phyloP scores from a whole-genome alignment of 2,113 vertebrate species.

The Galeopterus variegatus region DNA sequence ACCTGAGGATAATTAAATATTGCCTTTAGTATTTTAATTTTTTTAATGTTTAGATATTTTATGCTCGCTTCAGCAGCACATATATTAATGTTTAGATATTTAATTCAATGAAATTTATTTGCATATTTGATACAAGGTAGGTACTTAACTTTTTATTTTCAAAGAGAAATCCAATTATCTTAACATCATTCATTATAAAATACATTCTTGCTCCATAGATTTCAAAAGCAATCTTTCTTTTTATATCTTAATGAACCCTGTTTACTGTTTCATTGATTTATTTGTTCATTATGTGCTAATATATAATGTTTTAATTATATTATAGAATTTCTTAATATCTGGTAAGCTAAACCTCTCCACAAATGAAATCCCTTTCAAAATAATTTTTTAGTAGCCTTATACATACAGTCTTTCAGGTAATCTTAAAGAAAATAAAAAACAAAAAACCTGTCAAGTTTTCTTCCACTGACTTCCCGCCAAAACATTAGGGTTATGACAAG shows the following conservation, averaged over 20 bases:
- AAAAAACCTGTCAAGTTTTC: not conserved
- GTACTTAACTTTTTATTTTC: constrained; percentile 41
- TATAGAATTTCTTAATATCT: not conserved
- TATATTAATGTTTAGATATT: not conserved
- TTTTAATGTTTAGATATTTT: not conserved
- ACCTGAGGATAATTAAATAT: not conserved
- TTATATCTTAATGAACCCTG: not conserved
- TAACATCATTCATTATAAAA: not conserved
- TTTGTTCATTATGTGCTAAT: not conserved
- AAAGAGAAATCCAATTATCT: constrained; percentile 2
- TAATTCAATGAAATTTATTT: constrained; percentile 14
- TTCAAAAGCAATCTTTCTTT: constrained; percentile 26
- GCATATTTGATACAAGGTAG: not conserved
- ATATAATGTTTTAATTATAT: not conserved
- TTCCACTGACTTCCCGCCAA: not conserved
- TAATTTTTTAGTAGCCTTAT: not conserved
- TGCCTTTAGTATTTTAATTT: constrained; percentile 25
- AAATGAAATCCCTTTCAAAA: constrained; percentile 48
- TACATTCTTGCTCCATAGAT: not conserved
- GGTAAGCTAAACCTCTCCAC: not conserved
- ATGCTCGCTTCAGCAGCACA: too few species aligned
- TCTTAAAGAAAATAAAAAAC: not conserved
- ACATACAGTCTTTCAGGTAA: not conserved
- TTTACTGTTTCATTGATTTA: constrained; percentile 45
- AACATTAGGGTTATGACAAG: not conserved